phyloP scores from a whole-genome alignment of 1,140 invertebrate species.

The Protaetia brevitarsis region DNA sequence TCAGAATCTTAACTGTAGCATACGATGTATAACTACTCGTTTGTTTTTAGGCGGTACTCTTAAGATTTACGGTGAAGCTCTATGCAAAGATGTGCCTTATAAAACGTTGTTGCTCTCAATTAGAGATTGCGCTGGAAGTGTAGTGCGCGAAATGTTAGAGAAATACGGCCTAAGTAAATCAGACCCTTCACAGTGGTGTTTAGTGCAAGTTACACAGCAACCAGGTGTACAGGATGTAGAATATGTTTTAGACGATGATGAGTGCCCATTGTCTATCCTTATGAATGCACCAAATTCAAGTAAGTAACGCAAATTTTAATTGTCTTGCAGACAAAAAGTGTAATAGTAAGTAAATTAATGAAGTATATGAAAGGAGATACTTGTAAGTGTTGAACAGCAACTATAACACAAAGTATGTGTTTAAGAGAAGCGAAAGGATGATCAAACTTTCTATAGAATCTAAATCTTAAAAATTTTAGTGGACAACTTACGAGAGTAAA shows the following conservation, averaged over 20 bases:
- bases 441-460: no score
- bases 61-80: constrained; percentile 96
- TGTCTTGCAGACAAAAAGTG: no score
- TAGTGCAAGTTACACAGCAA: constrained; percentile 79
- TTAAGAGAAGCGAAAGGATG: no score
- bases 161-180: constrained; percentile 92
- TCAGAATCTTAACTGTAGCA: background rate
- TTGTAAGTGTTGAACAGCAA: no score
- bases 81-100: constrained; percentile 96
- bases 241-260: constrained; percentile 94
- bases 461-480: no score
- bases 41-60: constrained; percentile 87
- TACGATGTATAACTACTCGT: constrained; percentile 19
- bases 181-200: constrained; percentile 87
- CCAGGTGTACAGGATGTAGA: constrained; percentile 60
- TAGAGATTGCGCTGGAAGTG: constrained; percentile 84
- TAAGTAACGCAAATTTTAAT: no score
- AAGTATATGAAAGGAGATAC: background rate
- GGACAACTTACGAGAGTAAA: no score
- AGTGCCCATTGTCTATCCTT: constrained; percentile 92
- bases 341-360: no score
- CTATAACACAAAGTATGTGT: no score
- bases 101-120: constrained; percentile 95
- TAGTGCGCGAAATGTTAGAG: constrained; percentile 93
- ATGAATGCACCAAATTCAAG: constrained; percentile 84